These are phyloP conservation scores for Nowickia ferox DNA, from an alignment of 2,888 invertebrate species.

Conservation along the genomic window DNA sequence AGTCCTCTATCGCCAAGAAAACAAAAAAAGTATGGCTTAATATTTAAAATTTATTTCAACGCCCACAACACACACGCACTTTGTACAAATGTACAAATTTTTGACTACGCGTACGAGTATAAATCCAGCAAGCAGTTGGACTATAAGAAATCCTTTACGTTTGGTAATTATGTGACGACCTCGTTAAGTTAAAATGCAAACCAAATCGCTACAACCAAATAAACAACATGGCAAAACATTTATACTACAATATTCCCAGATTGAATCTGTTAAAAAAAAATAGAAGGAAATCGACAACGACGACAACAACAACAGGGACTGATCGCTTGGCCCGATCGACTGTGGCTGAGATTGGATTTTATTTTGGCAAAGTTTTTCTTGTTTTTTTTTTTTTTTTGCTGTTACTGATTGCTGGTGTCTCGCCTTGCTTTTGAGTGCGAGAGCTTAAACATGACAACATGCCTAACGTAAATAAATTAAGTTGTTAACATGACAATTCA, in stretches of 20 bases:
- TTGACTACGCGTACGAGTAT: not conserved
- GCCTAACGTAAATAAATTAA: slow-evolving; percentile 80
- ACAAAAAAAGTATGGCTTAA: slow-evolving; percentile 32
- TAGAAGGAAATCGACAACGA: slow-evolving; percentile 6
- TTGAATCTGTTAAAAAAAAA: slow-evolving; percentile 54
- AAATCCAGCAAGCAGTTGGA: not conserved
- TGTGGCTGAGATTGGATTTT: slow-evolving; percentile 32
- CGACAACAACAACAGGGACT: slow-evolving; percentile 37
- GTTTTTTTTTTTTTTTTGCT: slow-evolving; percentile 31
- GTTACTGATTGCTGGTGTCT: slow-evolving; percentile 43
- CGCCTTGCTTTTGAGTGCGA: slow-evolving; percentile 41
- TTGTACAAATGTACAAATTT: not conserved
- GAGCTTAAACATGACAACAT: slow-evolving; percentile 73
- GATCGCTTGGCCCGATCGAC: slow-evolving; percentile 56
- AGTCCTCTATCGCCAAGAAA: not conserved
- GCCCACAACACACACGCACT: slow-evolving; percentile 77
- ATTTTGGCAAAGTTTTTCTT: slow-evolving; percentile 31
- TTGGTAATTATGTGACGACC: slow-evolving; percentile 74
- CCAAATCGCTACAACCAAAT: slow-evolving; percentile 41
- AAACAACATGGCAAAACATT: slow-evolving; percentile 52
- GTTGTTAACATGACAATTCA: slow-evolving; percentile 82
- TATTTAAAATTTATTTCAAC: slow-evolving; percentile 81
- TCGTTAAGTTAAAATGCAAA: slow-evolving; percentile 67
- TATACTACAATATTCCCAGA: slow-evolving; percentile 66
- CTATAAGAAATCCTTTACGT: slow-evolving; percentile 5